Evolutionary conservation across 2,797 vertebrate species (phyloP).

Genomic region (Amblyopsis hoosieri): DNA sequence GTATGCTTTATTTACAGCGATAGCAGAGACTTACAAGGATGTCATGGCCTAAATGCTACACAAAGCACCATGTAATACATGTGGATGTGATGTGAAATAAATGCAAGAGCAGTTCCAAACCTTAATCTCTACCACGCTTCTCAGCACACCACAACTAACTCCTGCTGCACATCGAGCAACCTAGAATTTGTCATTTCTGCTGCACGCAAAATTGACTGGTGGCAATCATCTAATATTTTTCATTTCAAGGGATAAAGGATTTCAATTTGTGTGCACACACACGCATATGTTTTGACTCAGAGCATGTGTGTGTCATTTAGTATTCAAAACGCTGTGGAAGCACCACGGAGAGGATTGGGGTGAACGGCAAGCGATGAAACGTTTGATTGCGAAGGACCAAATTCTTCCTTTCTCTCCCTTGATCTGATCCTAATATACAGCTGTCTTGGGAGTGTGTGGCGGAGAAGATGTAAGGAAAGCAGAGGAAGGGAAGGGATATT

Average conservation of each 20-base stretch:
- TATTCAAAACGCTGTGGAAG: slow-evolving; percentile 15
- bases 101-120: slow-evolving; percentile 29
- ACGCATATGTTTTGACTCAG: not conserved
- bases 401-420: slow-evolving; percentile 7
- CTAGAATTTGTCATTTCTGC: not conserved
- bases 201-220: not conserved
- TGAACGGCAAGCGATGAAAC: slow-evolving; percentile 9
- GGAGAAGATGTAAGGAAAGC: slow-evolving; percentile 19
- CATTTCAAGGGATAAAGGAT: not conserved
- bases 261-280: not conserved
- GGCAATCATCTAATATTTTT: slow-evolving; percentile 10
- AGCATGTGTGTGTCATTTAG: slow-evolving; percentile 28
- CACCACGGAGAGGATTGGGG: not conserved
- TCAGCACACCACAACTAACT: slow-evolving; percentile 11
- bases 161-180: slow-evolving; percentile 5
- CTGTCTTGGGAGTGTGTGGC: slow-evolving; percentile 18
- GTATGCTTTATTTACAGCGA: slow-evolving; percentile 26
- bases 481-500: slow-evolving; percentile 27
- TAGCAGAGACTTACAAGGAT: not conserved
- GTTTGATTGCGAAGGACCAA: slow-evolving; percentile 22
- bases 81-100: slow-evolving; percentile 42
- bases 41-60: slow-evolving; percentile 16
- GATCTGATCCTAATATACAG: slow-evolving; percentile 31
- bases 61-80: not conserved
- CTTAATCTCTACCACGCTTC: slow-evolving; percentile 16